phyloP scores from a whole-genome alignment of 30 jellyfish, hydroid and myxozoan species.

The Mastigias papua region DNA sequence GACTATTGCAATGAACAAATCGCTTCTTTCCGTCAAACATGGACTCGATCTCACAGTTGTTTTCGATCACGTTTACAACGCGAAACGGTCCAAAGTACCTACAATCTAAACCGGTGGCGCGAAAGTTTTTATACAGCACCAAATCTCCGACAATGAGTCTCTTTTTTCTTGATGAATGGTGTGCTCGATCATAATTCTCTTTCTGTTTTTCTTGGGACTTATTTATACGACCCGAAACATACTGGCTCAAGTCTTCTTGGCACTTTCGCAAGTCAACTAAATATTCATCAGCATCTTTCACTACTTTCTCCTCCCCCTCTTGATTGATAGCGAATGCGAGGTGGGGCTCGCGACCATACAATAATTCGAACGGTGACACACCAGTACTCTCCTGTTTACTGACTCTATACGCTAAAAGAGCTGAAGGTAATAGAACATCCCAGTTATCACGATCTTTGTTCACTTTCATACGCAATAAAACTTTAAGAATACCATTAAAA shows the following conservation, averaged over 20 bases:
- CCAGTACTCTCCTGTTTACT: slow-evolving; percentile 23
- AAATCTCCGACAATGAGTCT: neutral
- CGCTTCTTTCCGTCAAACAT: neutral
- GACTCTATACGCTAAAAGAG: too few species aligned
- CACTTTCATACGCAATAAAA: too few species aligned
- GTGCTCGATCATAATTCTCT: neutral
- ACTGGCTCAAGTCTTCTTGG: too few species aligned
- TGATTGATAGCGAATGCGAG: neutral
- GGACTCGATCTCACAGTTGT: neutral
- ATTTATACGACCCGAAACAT: neutral
- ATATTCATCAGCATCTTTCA: neutral
- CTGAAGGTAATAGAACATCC: too few species aligned
- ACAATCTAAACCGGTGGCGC: neutral
- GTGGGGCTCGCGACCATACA: neutral
- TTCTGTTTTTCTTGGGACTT: slow-evolving; percentile 9
- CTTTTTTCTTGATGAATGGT: neutral
- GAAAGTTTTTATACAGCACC: neutral
- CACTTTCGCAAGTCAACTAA: too few species aligned
- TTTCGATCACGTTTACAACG: neutral
- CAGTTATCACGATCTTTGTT: too few species aligned
- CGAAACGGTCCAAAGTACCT: slow-evolving; percentile 6
- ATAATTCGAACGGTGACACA: neutral
- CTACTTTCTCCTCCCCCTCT: neutral
- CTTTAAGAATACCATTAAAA: too few species aligned
- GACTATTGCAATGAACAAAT: slow-evolving; percentile 5